Base-by-base conservation (phyloP, 2,797 vertebrate genomes). In the Mionectes olivaceus region DNA sequence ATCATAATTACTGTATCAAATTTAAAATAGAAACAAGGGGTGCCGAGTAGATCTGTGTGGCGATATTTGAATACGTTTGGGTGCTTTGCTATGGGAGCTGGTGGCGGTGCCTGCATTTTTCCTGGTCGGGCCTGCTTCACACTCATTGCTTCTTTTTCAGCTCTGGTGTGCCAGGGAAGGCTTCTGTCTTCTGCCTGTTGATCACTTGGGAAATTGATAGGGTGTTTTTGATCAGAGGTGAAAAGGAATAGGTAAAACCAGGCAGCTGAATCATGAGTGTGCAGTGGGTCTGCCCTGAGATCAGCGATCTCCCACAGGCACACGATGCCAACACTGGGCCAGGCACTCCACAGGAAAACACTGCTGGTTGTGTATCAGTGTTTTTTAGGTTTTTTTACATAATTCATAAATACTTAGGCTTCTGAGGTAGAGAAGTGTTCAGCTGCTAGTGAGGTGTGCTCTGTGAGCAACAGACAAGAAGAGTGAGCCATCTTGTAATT, bases 291-390 rank as follows among this genome's bases (percentile, higher is more conserved):
- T 64, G 28, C 56, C 71, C 5, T 57, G 46, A 23, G 59, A n/a
- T 47, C 56, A 28, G 28, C 46, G 77, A 16, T 18, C 4, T 73
- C 12, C 10, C 2, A 2, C 16, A 18, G 59, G 15, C 5, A 1
- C 0, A 1, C 0, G 2, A 12, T 65, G 73, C 21, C 35, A 6
- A 2, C 0, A 0, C 33, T 50, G 44, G 56, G 59, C 33, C 43
- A 35, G 25, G 30, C 4, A 0, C 3, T 7, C 6, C 39, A 2
- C 9, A 17, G 70, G 49, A 68, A 35, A 23, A 39, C 32, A 2
- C 33, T 63, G 3, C 30, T 33, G 30, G 43, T 86, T 10, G 6
- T 49, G 9, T 27, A 0, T 60, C 17, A 1, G 0, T 44, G 50
- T 65, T 46, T 32, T 78, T 43, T 5, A 30, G 37, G 5, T 8